These are phyloP conservation scores for Ctenodactylus gundi DNA, from an alignment of 2,113 vertebrate species.

Conservation along the genomic window DNA sequence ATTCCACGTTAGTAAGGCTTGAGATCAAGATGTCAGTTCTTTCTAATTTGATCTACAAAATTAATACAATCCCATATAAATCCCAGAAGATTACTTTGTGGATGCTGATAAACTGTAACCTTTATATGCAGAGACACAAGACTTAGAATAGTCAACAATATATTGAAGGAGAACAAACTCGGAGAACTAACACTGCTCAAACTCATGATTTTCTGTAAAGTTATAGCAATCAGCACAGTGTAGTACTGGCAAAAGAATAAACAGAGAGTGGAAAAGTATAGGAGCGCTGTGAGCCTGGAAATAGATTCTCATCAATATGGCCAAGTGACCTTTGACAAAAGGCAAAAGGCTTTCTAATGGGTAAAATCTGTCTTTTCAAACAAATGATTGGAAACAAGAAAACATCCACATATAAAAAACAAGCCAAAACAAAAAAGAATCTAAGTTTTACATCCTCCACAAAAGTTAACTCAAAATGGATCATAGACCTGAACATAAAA, in stretches of 20 bases:
- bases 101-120: background rate
- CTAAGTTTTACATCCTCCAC: background rate
- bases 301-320: background rate
- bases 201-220: background rate
- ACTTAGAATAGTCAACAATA: background rate
- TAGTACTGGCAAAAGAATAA: background rate
- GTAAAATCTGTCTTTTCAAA: background rate
- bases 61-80: background rate
- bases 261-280: background rate
- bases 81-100: background rate
- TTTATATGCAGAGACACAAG: background rate
- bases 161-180: background rate
- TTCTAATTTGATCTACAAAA: background rate
- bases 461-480: background rate
- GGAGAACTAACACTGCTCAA: background rate
- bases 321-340: background rate
- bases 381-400: background rate
- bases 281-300: background rate
- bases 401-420: background rate
- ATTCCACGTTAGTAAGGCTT: background rate
- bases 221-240: background rate
- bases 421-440: background rate
- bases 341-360: background rate
- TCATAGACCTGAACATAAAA: background rate
- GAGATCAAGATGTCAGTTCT: background rate